Evolutionary conservation across 1,140 invertebrate species (phyloP), one percentile per base, ranked within the genome.

Genomic region (Papilio dardanus): DNA sequence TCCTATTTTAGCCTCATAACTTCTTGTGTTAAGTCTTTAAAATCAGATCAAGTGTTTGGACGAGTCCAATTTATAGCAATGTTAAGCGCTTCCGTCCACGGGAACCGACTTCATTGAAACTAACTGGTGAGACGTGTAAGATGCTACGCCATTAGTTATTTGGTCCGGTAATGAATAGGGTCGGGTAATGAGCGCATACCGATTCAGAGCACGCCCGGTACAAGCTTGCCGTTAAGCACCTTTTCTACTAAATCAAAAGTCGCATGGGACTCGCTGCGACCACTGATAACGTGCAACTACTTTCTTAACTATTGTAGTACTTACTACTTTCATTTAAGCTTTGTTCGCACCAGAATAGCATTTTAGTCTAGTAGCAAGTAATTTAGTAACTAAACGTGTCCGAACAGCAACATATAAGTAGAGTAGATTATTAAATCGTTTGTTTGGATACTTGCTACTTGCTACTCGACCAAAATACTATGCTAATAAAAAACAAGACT

Each of bases 131-230:
- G 80, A 87, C 81, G 83, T 80, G 82, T 82, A 83, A 83, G 81
- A 79, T 82, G 83, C 58, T 71, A 77, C 74, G 80, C 83, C 80
- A 82, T 88, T 85, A 87, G 81, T 88, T 86, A 88, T 84, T 87
- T 85, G 86, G 83, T 71, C 79, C 78, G 80, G 83, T 90, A 89
- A 91, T 86, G 86, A 88, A 87, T 86, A 87, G 86, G 85, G 87
- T 77, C 83, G 81, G 79, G 81, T 88, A 91, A 90, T 88, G 86
- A 91, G 83, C 84, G 80, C 84, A 85, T 86, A 82, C 82, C 83
- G 83, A 90, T 91, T 89, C 87, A 62, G 80, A 83, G 83, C 88
- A 90, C 88, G 88, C 83, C 78, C 79, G 81, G 83, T 86, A 84
- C 82, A 75, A 71, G 86, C 76, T 81, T 78, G 62, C 65, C 24